A percentile compares a stretch with the other conserved stretches of the same genome.
Evolutionary conservation across 2,888 invertebrate genomes (phyloP).

Genomic region (Oegoconia quadripuncta): DNA sequence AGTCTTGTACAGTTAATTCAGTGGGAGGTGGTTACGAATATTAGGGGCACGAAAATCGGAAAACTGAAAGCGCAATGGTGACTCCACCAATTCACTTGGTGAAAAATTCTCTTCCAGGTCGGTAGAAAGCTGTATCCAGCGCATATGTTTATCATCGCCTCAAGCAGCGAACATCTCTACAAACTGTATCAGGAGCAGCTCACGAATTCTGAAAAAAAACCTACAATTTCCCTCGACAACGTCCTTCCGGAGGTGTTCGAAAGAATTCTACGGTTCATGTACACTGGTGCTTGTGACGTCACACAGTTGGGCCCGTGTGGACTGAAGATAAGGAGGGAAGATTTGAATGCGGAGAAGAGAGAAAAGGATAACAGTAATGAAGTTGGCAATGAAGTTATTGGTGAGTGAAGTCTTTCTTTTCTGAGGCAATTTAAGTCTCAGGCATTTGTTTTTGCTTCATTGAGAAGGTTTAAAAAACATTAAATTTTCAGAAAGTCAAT

Average conservation of each 20-base stretch:
- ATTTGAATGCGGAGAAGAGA: constrained; percentile 47
- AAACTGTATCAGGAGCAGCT: constrained; percentile 68
- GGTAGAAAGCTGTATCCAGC: constrained; percentile 81
- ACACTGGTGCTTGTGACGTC: constrained; percentile 83
- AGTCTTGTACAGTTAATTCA: too few relatives aligned
- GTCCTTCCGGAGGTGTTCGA: constrained; percentile 83
- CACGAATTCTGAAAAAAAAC: constrained; percentile 42
- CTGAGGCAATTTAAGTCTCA: too few relatives aligned
- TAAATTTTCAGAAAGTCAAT: constrained; percentile 59
- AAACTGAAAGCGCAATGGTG: too few relatives aligned
- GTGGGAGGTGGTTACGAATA: too few relatives aligned
- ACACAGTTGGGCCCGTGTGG: constrained; percentile 71
- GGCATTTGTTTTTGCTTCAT: too few relatives aligned
- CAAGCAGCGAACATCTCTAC: constrained; percentile 81
- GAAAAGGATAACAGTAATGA: constrained; percentile 41
- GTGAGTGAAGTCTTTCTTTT: constrained; percentile 32
- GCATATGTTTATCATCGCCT: constrained; percentile 85
- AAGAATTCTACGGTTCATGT: constrained; percentile 82
- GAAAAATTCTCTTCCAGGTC: constrained; percentile 55
- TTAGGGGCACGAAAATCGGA: too few relatives aligned
- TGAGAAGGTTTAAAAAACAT: too few relatives aligned
- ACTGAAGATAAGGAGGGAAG: constrained; percentile 65
- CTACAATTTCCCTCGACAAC: constrained; percentile 69
- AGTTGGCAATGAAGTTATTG: constrained; percentile 44
- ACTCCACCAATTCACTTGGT: too few relatives aligned